Base-by-base conservation (phyloP, 1,140 invertebrate genomes). In the Lucilia sericata region DNA sequence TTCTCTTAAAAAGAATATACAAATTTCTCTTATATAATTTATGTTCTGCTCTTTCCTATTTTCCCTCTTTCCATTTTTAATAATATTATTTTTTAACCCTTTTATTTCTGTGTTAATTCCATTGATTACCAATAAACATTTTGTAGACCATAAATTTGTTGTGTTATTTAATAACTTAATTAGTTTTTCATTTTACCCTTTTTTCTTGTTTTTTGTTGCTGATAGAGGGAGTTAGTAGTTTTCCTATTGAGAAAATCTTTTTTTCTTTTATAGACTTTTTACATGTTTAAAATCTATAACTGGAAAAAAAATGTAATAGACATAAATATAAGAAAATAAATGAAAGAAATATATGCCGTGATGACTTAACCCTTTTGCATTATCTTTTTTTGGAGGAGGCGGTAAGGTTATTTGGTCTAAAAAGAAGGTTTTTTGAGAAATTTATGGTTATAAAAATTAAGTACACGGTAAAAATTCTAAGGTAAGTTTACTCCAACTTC, bases 71-170 rank as follows among this genome's bases (percentile, higher is more conserved):
- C 13, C 51, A 5, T 17, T 55, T 4, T 51, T 55, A 17, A 17
- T 55, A 13, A 55, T 14, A 5, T 55, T n/a, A 10, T 55, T 14
- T 14, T 55, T 55, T 55, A 7, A 70, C 65, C 2, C 21, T 70
- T 70, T 70, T 60, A 70, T 70, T 19, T 21, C 3, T 10, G n/a
- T 70, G 19, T 25, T 70, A 25, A 25, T 5, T 70, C 25, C 65
- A 70, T 70, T 21, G 65, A 70, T 70, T 70, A 70, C 65, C 65
- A 9, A 70, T 70, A 19, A 70, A 70, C n/a, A 70, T 70, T 70
- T 70, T 21, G 10, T 21, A 25, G 65, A 7, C 65, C 65, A 70
- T 70, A 70, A 70, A 70, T 70, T 70, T 17, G 55, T 70, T 70
- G 2, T 25, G 9, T 10, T 9, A 25, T 70, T 70, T 25, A 21